Conservation (phyloP, 2,888 invertebrate species). For the Ormyrus rosae region DNA sequence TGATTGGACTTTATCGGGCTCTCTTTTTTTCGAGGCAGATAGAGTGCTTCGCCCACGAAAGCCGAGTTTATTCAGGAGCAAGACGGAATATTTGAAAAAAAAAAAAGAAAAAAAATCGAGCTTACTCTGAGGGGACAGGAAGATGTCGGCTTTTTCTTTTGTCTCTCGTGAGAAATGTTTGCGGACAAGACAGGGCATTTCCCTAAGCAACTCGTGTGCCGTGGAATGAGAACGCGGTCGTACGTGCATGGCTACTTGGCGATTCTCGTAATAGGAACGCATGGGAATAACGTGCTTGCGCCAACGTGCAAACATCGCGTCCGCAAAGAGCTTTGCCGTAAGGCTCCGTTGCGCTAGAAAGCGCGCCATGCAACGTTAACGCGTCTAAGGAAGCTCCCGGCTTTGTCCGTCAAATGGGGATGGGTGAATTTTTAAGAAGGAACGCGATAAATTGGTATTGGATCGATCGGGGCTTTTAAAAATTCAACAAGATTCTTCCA, state of each 20-base stretch:
- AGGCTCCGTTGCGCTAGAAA: no score
- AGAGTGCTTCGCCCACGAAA: not conserved
- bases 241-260: constrained; percentile 41
- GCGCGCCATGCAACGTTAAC: no score
- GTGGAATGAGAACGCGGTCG: constrained; percentile 7
- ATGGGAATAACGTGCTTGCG: constrained; percentile 48
- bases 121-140: constrained; percentile 42
- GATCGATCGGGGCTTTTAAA: no score
- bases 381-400: no score
- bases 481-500: no score
- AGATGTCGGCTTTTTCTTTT: constrained; percentile 42
- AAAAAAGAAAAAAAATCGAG: not conserved
- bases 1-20: constrained; percentile 21
- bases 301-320: constrained; percentile 38
- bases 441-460: no score
- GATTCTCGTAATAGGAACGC: constrained; percentile 55
- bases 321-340: not conserved
- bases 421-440: no score
- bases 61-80: not conserved
- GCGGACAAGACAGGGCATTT: constrained; percentile 19
- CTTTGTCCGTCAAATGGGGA: no score
- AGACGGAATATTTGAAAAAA: constrained; percentile 44
- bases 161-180: constrained; percentile 46
- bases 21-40: not conserved
- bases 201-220: constrained; percentile 6